Evolutionary conservation across 2,888 invertebrate species (phyloP), one percentile per base, ranked within the genome.

Genomic region (Thera obeliscata): DNA sequence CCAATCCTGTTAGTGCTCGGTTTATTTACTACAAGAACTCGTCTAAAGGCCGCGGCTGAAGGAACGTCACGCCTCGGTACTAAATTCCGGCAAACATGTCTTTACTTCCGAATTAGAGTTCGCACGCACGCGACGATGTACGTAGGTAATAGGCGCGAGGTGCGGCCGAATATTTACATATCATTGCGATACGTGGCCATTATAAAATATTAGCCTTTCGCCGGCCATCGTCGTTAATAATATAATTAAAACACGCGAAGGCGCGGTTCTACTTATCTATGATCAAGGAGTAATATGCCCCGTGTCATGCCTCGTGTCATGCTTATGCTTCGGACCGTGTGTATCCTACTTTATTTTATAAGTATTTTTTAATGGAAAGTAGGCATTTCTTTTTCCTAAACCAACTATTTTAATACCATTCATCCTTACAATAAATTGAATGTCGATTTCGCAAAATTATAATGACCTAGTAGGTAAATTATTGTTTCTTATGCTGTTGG

Each of bases 191-290:
- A 90, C 88, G 85, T 84, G 77, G 81, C 90, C 88, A 91, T 93
- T 90, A 90, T 87, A 90, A 93, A 93, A 91, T 91, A 92, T 92
- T 90, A 92, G 86, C 89, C 90, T 90, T 91, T 89, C 84, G 87
- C 83, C 86, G 85, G 81, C 83, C 89, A 86, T 86, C 87, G 86
- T 87, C 89, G 89, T 93, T 93, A 92, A 91, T 93, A 91, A 92
- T 91, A 91, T 93, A 93, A 93, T 93, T 93, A 93, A 92, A 93
- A 90, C 91, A 91, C 90, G 92, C 89, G 81, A 88, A 91, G 91
- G 91, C 85, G 90, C 86, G 91, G 90, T 83, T 80, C 77, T 84
- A 87, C 87, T 90, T 91, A 90, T 91, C 77, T 62, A 81, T 86
- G 87, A 91, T 92, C 90, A 87, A 91, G 91, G 87, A 84, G 80